phyloP scores from a whole-genome alignment of 2,797 vertebrate genomes.

The Hippopotamyrus pictus region DNA sequence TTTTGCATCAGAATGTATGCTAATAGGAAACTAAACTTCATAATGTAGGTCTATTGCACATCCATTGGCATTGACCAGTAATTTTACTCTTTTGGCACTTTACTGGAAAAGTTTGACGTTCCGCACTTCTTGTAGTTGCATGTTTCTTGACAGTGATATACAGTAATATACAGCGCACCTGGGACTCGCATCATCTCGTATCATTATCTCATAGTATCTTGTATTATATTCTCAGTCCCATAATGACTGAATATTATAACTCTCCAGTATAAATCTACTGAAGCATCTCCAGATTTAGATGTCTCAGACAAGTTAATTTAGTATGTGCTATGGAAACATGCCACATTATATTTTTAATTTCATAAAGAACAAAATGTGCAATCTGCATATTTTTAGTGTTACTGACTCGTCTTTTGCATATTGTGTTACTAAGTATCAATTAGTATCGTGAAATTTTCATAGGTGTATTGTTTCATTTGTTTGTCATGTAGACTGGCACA shows the following conservation, averaged over 20 bases:
- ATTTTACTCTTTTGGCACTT: background rate
- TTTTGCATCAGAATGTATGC: background rate
- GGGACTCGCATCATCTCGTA: background rate
- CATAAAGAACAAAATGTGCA: background rate
- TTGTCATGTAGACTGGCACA: background rate
- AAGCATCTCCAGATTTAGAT: background rate
- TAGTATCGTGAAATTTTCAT: background rate
- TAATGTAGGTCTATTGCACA: background rate
- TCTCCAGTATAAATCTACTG: background rate
- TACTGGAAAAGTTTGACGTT: background rate
- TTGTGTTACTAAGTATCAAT: background rate
- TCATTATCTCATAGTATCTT: background rate
- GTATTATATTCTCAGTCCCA: background rate
- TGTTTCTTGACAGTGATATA: constrained; percentile 5
- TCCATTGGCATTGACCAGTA: background rate
- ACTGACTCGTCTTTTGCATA: background rate
- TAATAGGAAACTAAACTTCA: background rate
- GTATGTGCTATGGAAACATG: background rate
- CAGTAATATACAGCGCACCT: background rate
- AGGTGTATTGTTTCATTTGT: background rate
- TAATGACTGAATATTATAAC: background rate
- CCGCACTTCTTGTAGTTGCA: background rate
- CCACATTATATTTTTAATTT: background rate
- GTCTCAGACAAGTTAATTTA: background rate
- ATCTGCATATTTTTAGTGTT: background rate